Conservation (phyloP, 2,113 vertebrate species). For the Saguinus midas region DNA sequence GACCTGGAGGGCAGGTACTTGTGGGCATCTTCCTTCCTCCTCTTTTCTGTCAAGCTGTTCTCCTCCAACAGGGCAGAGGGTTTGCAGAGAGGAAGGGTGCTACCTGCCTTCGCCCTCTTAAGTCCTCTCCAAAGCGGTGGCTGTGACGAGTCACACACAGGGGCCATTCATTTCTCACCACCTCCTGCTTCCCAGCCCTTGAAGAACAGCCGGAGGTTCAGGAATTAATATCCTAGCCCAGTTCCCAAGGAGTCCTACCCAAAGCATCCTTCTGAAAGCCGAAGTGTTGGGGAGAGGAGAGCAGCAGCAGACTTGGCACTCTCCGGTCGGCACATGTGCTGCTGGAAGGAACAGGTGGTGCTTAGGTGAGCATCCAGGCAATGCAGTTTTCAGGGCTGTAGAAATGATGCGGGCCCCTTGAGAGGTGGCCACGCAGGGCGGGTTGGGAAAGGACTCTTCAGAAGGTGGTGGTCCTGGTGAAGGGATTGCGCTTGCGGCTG, state of each 20-base stretch:
- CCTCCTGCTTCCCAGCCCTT: background rate
- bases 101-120: background rate
- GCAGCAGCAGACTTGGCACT: background rate
- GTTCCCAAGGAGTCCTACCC: background rate
- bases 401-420: background rate
- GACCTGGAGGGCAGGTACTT: background rate
- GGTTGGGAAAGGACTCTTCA: conserved; percentile 28
- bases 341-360: background rate
- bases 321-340: background rate
- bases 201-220: background rate
- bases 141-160: background rate
- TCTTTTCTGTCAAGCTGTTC: background rate
- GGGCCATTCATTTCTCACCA: background rate
- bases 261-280: background rate
- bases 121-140: background rate
- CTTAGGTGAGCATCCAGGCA: background rate
- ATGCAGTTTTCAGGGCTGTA: fast-evolving
- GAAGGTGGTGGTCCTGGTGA: conserved; percentile 80
- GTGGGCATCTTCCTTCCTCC: background rate
- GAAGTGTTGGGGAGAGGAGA: background rate
- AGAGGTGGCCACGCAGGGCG: background rate
- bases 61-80: background rate
- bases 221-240: background rate
- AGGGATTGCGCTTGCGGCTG: conserved; percentile 66
- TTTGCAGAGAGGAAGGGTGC: background rate